These are phyloP conservation scores for Passer montanus DNA, from an alignment of 2,113 vertebrate genomes.

Conservation along the genomic window DNA sequence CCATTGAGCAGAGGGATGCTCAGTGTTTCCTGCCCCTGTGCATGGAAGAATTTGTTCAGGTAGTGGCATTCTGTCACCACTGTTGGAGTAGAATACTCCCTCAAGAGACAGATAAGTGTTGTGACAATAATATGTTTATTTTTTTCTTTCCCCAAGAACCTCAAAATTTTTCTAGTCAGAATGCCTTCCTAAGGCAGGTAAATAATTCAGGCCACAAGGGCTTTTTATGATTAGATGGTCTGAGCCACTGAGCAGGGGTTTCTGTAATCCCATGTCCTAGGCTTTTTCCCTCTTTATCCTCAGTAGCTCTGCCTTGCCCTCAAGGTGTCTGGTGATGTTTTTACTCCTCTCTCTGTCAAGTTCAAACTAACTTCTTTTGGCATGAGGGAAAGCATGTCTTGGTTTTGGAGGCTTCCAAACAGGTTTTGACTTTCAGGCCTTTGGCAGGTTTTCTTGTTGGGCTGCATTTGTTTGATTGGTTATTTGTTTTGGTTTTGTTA, in stretches of 20 bases:
- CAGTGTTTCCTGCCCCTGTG: background rate
- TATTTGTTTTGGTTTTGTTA: background rate
- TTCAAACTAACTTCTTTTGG: background rate
- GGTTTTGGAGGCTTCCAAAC: background rate
- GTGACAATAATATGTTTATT: background rate
- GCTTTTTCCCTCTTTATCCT: background rate
- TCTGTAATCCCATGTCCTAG: background rate
- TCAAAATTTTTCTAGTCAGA: background rate
- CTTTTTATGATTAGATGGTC: background rate
- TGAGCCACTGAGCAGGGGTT: background rate
- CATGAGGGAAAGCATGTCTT: background rate
- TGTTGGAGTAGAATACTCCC: background rate
- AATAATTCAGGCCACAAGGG: background rate
- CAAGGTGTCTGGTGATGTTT: background rate
- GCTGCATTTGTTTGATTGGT: background rate
- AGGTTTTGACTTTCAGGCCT: background rate
- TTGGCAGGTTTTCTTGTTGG: background rate
- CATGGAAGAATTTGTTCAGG: background rate
- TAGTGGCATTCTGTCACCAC: background rate
- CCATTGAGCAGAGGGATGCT: background rate
- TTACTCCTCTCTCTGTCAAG: background rate
- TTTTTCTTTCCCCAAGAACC: background rate
- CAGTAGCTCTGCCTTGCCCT: background rate
- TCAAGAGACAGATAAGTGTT: background rate
- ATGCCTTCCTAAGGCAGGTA: background rate